Percentiles rank a stretch among this genome's conserved stretches.
Evolutionary conservation across 2,888 invertebrate species (phyloP).

Genomic region (Cyclophora punctaria): DNA sequence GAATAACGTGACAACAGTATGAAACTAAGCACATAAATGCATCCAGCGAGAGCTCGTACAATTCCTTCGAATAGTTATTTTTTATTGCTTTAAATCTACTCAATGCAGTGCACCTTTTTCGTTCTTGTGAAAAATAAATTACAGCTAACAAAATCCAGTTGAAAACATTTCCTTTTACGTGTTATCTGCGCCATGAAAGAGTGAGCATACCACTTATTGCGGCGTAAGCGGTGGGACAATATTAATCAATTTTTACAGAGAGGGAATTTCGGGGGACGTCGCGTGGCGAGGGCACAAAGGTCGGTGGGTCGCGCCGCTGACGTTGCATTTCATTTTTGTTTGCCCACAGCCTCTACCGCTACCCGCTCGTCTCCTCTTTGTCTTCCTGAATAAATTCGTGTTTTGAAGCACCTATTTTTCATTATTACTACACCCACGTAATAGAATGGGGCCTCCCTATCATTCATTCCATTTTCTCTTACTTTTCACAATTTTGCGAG

Average conservation of each 20-base stretch:
- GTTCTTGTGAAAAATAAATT: conserved; percentile 35
- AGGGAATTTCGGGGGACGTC: conserved; percentile 51
- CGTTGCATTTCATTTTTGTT: conserved; percentile 66
- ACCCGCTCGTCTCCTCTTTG: conserved; percentile 49
- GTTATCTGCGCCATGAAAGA: conserved; percentile 38
- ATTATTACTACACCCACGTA: conserved; percentile 44
- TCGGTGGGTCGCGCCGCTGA: conserved; percentile 49
- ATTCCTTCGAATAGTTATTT: conserved; percentile 41
- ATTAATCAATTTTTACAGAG: conserved; percentile 67
- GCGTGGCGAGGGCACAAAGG: conserved; percentile 50
- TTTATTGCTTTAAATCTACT: conserved; percentile 45
- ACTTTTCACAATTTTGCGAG: conserved; percentile 17
- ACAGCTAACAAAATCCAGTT: conserved; percentile 36
- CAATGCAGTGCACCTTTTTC: conserved; percentile 35
- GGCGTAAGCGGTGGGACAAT: conserved; percentile 48
- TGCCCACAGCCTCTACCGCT: conserved; percentile 42
- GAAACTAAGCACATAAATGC: conserved; percentile 34
- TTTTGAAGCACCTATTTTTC: conserved; percentile 56
- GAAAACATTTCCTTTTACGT: conserved; percentile 46
- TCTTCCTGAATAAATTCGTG: conserved; percentile 59
- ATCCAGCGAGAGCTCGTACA: conserved; percentile 35
- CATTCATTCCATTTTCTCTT: conserved; percentile 27
- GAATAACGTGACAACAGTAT: conserved; percentile 21
- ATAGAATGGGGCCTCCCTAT: conserved; percentile 33
- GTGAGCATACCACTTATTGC: conserved; percentile 48